phyloP scores from a whole-genome alignment of 2,113 vertebrate species.

The Phylloscopus whistleri region DNA sequence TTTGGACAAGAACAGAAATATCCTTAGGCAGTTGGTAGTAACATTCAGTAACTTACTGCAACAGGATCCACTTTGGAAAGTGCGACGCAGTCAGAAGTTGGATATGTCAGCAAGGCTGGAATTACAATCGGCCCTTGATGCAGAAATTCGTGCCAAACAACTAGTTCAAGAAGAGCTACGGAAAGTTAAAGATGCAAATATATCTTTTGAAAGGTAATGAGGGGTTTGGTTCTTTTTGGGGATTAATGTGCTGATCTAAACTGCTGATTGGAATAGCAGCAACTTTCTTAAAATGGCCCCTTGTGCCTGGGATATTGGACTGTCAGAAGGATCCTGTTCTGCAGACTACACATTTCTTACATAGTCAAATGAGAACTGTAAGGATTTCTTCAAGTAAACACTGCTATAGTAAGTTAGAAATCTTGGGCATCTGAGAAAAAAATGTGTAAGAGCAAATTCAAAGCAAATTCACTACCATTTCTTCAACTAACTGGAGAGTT shows the following conservation, averaged over 20 bases:
- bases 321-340: neutral
- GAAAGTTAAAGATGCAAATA: constrained; percentile 85
- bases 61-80: constrained; percentile 97
- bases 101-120: constrained; percentile 97
- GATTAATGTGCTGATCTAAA: neutral
- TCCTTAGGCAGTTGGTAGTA: neutral
- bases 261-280: neutral
- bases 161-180: constrained; percentile 92
- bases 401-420: neutral
- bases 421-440: neutral
- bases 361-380: neutral
- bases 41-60: neutral
- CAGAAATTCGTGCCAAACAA: constrained; percentile 95
- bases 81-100: constrained; percentile 94
- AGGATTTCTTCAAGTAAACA: neutral
- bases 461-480: neutral
- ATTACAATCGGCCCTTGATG: constrained; percentile 94
- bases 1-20: neutral
- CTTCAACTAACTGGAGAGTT: neutral
- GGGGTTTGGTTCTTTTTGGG: neutral
- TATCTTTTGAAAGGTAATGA: constrained; percentile 89
- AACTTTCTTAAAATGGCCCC: neutral
- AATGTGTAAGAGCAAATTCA: neutral
- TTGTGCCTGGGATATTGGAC: neutral
- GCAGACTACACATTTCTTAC: neutral